Conservation (phyloP, 2,113 vertebrate genomes). For the Macrotus californicus region DNA sequence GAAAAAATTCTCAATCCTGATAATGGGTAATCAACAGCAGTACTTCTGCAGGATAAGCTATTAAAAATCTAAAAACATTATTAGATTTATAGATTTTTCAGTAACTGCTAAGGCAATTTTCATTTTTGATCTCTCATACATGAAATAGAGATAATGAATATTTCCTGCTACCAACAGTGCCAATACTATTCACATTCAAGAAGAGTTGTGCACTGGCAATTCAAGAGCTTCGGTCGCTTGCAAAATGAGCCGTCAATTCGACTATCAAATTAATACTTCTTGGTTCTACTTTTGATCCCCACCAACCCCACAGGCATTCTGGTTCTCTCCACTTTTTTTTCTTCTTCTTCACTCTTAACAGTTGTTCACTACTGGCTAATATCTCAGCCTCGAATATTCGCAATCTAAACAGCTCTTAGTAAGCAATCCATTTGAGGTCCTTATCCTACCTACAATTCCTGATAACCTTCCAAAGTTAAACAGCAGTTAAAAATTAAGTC, state of each 20-base stretch:
- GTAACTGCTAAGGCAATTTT: neutral
- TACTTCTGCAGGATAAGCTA: neutral
- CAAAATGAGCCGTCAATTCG: neutral
- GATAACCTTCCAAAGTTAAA: constrained; percentile 13
- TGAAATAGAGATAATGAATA: neutral
- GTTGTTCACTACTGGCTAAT: neutral
- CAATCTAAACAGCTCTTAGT: neutral
- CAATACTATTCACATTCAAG: constrained; percentile 5
- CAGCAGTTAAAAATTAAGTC: neutral
- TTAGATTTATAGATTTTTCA: neutral
- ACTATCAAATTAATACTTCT: neutral
- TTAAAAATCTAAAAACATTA: neutral
- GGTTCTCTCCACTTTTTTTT: neutral
- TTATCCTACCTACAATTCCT: neutral
- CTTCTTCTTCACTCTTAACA: neutral
- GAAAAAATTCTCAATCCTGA: neutral
- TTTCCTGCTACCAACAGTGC: neutral
- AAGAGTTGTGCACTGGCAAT: neutral
- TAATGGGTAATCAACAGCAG: neutral
- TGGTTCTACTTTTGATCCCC: neutral
- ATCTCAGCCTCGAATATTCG: neutral
- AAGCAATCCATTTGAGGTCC: neutral
- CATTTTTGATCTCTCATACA: neutral
- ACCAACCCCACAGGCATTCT: neutral
- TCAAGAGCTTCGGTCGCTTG: neutral